Percentiles rank a stretch among this genome's conserved stretches.
Conservation (phyloP, 2,888 invertebrate genomes). For the Carabus problematicus region DNA sequence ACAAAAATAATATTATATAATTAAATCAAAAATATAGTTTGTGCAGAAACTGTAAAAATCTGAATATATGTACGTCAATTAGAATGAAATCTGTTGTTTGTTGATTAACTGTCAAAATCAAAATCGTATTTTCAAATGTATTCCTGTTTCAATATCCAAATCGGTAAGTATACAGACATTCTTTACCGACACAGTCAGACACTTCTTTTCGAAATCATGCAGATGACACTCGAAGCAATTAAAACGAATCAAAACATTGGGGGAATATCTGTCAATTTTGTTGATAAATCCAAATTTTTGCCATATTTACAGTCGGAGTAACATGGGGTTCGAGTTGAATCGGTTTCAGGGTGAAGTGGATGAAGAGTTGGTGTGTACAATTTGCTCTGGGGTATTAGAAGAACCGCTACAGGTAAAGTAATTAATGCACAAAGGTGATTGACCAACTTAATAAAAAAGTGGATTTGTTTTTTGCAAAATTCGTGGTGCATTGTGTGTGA, state of each 20-base stretch:
- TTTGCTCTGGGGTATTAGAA: conserved; percentile 94
- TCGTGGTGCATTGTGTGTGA: too few relatives aligned
- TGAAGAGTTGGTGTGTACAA: conserved; percentile 95
- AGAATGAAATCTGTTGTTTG: too few relatives aligned
- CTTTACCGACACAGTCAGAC: not conserved
- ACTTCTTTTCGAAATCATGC: conserved; percentile 7
- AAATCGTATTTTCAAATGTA: too few relatives aligned
- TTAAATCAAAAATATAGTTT: too few relatives aligned
- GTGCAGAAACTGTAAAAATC: too few relatives aligned
- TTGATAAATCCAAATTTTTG: conserved; percentile 17
- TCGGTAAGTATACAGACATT: not conserved
- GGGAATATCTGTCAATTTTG: conserved; percentile 22
- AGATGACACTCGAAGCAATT: conserved; percentile 8
- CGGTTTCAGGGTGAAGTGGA: conserved; percentile 96
- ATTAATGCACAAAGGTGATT: conserved; percentile 30
- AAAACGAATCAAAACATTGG: conserved; percentile 33
- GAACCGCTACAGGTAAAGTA: conserved; percentile 87
- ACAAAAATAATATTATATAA: too few relatives aligned
- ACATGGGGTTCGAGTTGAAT: conserved; percentile 93
- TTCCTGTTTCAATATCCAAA: too few relatives aligned
- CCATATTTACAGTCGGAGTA: conserved; percentile 5
- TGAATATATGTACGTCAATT: too few relatives aligned
- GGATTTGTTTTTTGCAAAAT: too few relatives aligned
- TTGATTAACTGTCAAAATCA: too few relatives aligned
- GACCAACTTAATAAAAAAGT: conserved; percentile 19